phyloP scores from a whole-genome alignment of 2,113 vertebrate species.

The Semnornis frantzii region DNA sequence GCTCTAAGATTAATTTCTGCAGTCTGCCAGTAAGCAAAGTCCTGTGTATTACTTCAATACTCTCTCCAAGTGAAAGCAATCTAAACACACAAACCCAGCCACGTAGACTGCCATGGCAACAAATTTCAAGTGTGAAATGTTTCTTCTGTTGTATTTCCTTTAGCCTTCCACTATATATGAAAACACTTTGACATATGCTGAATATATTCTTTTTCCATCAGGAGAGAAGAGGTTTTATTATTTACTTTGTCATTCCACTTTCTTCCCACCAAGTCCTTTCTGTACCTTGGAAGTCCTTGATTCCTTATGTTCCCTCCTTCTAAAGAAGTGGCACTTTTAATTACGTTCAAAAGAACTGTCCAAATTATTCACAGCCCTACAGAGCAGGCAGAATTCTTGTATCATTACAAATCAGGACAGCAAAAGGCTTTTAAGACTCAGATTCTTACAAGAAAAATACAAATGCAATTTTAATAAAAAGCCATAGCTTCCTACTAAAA shows the following conservation, averaged over 20 bases:
- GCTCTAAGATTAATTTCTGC: neutral
- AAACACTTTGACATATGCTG: neutral
- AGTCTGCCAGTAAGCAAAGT: neutral
- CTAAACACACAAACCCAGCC: neutral
- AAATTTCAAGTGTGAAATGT: neutral
- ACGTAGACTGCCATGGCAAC: neutral
- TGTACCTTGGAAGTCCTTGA: neutral
- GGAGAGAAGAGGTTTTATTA: neutral
- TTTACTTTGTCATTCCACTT: neutral
- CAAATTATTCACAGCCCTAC: neutral
- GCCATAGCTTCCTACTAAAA: neutral
- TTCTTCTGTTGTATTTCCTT: neutral
- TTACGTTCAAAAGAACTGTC: neutral
- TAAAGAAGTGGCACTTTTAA: neutral
- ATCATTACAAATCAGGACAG: neutral
- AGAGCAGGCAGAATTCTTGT: neutral
- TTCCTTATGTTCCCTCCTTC: neutral
- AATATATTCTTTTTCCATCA: neutral
- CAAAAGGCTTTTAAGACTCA: neutral
- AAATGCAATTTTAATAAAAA: neutral
- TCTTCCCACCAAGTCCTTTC: neutral
- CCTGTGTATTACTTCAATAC: neutral
- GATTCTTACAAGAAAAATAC: neutral
- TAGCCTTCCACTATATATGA: neutral
- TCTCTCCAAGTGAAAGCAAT: neutral